phyloP scores from a whole-genome alignment of 2,888 invertebrate species.

The Ramazzottius varieornatus region DNA sequence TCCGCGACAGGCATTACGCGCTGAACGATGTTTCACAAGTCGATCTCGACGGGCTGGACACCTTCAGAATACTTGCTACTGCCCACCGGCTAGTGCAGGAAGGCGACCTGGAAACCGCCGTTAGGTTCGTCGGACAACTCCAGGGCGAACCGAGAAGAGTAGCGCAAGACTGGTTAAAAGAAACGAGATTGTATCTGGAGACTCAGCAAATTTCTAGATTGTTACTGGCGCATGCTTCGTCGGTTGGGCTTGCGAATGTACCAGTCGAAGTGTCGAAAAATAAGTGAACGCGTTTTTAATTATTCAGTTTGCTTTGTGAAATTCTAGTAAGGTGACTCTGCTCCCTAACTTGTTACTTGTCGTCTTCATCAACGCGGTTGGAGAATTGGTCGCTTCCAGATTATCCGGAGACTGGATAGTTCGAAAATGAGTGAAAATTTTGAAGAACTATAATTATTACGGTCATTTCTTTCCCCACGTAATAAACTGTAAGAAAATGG shows the following conservation, averaged over 20 bases:
- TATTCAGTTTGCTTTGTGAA: neutral
- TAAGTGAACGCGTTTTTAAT: neutral
- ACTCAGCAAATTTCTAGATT: slow-evolving; percentile 68
- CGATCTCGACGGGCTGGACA: slow-evolving; percentile 45
- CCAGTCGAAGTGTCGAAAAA: neutral
- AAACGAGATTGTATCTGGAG: slow-evolving; percentile 53
- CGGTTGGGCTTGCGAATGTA: slow-evolving; percentile 29
- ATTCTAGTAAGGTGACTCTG: no score
- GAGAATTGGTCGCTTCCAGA: no score
- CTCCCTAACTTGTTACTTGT: no score
- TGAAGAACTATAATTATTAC: no score
- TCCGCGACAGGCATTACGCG: slow-evolving; percentile 27
- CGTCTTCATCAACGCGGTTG: no score
- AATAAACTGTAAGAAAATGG: no score
- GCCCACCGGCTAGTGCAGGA: slow-evolving; percentile 54
- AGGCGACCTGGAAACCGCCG: slow-evolving; percentile 56
- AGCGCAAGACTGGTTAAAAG: slow-evolving; percentile 60
- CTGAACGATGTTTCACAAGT: slow-evolving; percentile 24
- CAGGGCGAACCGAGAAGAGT: slow-evolving; percentile 61
- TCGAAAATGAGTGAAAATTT: no score
- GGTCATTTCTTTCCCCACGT: no score
- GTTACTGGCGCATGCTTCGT: slow-evolving; percentile 60
- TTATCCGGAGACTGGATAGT: no score
- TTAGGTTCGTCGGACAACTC: slow-evolving; percentile 59
- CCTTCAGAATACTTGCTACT: slow-evolving; percentile 65